Conservation (phyloP, 2,797 vertebrate genomes). For the Bradypus variegatus region DNA sequence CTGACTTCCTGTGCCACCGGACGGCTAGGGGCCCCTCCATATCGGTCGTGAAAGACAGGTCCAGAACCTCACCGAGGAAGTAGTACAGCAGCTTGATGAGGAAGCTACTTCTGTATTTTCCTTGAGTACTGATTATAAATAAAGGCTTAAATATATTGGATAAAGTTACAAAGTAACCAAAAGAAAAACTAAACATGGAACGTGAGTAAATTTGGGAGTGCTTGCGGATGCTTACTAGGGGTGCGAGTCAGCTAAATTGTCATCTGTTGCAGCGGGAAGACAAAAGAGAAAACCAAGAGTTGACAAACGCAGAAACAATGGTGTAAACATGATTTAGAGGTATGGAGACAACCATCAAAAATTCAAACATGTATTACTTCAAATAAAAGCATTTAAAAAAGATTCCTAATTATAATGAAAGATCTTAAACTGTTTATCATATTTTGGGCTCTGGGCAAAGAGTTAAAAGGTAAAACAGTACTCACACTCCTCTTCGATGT, state of each 20-base stretch:
- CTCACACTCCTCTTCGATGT: background rate
- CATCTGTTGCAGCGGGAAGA: background rate
- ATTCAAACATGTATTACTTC: background rate
- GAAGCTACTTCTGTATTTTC: background rate
- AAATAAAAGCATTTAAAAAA: background rate
- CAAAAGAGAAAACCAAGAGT: background rate
- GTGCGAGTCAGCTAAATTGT: background rate
- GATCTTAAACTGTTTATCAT: background rate
- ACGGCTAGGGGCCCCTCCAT: background rate
- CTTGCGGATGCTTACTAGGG: background rate
- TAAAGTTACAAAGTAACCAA: background rate
- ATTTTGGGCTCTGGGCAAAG: background rate
- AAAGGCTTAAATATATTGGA: background rate
- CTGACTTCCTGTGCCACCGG: background rate
- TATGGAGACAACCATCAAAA: background rate
- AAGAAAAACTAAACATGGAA: background rate
- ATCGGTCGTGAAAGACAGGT: background rate
- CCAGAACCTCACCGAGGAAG: background rate
- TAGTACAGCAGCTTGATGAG: too few species aligned
- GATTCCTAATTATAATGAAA: background rate
- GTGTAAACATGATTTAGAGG: background rate
- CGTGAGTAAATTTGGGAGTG: background rate
- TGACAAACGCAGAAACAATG: background rate
- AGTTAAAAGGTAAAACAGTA: background rate
- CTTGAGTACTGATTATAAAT: background rate